These are phyloP conservation scores for Eulemur coronatus DNA, from an alignment of 2,797 vertebrate species.

Conservation along the genomic window DNA sequence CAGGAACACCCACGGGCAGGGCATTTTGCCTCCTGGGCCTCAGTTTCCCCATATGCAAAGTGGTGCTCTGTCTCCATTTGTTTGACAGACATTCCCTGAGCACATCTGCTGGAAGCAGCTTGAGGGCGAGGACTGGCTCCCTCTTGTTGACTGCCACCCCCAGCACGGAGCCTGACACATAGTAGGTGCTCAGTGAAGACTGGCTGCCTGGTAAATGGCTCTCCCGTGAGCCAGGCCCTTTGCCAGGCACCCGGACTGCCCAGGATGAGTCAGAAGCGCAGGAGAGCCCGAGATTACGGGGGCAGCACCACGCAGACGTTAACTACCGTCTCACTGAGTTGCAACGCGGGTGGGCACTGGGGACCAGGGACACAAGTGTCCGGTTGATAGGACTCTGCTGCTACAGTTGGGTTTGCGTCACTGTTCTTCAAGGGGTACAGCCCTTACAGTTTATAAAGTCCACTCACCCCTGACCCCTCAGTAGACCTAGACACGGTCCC, in stretches of 20 bases:
- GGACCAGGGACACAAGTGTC: neutral
- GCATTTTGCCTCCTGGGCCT: neutral
- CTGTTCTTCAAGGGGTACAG: neutral
- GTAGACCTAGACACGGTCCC: neutral
- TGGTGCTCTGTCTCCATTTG: neutral
- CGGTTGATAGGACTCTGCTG: neutral
- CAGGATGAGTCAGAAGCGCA: neutral
- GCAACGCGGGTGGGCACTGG: neutral
- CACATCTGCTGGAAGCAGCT: neutral
- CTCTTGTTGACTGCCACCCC: rapidly evolving
- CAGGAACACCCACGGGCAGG: neutral
- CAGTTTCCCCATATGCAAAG: neutral
- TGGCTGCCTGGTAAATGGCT: neutral
- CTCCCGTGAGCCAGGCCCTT: neutral
- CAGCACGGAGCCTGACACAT: neutral
- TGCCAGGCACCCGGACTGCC: neutral
- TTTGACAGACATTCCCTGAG: neutral
- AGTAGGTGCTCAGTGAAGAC: neutral
- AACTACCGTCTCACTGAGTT: rapidly evolving
- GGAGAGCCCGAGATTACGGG: neutral
- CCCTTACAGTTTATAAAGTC: neutral
- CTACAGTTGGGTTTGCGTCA: neutral
- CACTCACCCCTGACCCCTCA: neutral
- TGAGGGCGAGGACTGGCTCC: neutral
- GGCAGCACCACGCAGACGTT: too few species aligned